A percentile compares a stretch with the other conserved stretches of the same genome.
Conservation (phyloP, 2,797 vertebrate genomes). For the Adrianichthys oophorus region DNA sequence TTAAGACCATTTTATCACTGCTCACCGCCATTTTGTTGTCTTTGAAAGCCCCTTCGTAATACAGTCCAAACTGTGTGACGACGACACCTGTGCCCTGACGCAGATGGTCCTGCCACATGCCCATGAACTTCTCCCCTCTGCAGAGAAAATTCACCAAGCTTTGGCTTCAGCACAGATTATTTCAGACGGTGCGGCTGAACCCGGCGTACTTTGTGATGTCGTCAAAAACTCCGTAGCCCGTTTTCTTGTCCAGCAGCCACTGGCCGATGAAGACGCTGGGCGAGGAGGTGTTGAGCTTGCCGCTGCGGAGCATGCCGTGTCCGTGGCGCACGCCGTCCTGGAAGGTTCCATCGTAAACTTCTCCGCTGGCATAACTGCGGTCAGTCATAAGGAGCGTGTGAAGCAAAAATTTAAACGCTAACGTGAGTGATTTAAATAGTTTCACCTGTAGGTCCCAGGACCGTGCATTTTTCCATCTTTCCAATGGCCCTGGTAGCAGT, state of each 20-base stretch:
- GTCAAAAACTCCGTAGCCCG: conserved; percentile 95
- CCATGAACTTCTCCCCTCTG: conserved; percentile 98
- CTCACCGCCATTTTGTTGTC: conserved; percentile 94
- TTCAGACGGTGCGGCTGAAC: background rate
- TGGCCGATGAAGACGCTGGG: conserved; percentile 98
- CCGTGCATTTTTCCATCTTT: conserved; percentile 97
- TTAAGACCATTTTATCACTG: background rate
- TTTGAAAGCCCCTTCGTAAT: conserved; percentile 94
- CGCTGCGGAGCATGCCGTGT: conserved; percentile 92
- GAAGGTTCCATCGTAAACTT: conserved; percentile 96
- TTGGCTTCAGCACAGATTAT: too few species aligned
- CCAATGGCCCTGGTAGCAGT: conserved; percentile 92
- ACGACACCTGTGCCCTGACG: conserved; percentile 92
- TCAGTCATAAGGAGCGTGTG: background rate
- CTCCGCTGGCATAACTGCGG: conserved; percentile 88
- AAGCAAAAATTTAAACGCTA: background rate
- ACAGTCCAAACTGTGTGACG: conserved; percentile 96
- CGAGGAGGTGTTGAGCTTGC: conserved; percentile 91
- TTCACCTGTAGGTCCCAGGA: conserved; percentile 87
- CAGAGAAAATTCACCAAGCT: background rate
- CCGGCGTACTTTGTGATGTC: conserved; percentile 91
- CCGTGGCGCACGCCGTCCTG: conserved; percentile 93
- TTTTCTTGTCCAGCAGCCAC: conserved; percentile 94
- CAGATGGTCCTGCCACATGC: conserved; percentile 93
- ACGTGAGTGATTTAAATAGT: too few species aligned